Evolutionary conservation across 1,140 invertebrate genomes (phyloP).

Genomic region (Heliconius melpomene): DNA sequence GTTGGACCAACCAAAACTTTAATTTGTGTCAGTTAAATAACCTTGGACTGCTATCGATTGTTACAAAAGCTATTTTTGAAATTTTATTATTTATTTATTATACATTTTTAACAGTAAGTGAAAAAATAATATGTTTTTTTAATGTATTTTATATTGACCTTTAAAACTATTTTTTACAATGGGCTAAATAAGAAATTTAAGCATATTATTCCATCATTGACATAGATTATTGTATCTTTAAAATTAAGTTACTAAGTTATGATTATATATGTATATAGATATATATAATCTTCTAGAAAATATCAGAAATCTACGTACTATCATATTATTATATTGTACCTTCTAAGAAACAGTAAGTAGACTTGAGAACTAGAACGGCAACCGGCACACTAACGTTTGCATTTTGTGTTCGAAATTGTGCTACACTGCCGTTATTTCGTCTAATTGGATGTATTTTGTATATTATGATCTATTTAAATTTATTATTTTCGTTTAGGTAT

Average conservation of each 20-base stretch:
- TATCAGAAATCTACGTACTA: neutral
- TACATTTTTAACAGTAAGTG: neutral
- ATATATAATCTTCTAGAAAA: too few relatives aligned
- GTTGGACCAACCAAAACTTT: slow-evolving; percentile 15
- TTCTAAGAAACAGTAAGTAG: neutral
- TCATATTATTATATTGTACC: neutral
- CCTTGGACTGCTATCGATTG: slow-evolving; percentile 19
- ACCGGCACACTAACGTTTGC: slow-evolving; percentile 33
- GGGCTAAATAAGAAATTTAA: too few relatives aligned
- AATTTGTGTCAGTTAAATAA: slow-evolving; percentile 20
- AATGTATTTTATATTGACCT: too few relatives aligned
- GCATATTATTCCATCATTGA: too few relatives aligned
- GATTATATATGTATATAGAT: too few relatives aligned
- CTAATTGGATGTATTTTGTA: slow-evolving; percentile 17
- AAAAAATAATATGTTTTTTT: too few relatives aligned
- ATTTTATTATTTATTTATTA: neutral
- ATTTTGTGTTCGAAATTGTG: slow-evolving; percentile 28
- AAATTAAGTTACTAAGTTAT: too few relatives aligned
- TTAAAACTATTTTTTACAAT: too few relatives aligned
- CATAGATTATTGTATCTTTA: too few relatives aligned
- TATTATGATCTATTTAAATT: neutral
- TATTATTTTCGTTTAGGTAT: neutral
- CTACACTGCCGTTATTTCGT: slow-evolving; percentile 24
- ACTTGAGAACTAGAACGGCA: slow-evolving; percentile 43
- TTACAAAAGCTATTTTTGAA: neutral